Percentiles rank a stretch among this genome's conserved stretches.
Evolutionary conservation across 2,888 invertebrate genomes (phyloP).

Genomic region (Steinernema scapterisci): DNA sequence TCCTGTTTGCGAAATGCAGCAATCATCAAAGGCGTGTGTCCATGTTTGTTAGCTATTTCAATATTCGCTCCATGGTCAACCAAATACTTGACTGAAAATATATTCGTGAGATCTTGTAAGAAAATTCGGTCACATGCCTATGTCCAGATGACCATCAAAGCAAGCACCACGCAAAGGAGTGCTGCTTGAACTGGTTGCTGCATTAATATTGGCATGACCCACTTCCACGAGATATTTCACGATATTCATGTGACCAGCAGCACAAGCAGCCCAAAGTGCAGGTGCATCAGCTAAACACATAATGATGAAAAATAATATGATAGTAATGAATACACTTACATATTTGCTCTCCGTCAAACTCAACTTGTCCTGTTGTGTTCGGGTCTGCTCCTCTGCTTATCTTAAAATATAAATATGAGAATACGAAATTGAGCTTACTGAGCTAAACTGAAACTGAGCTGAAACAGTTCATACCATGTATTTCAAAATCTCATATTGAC

Average conservation of each 20-base stretch:
- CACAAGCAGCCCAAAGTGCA: conserved; percentile 95
- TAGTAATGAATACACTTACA: conserved; percentile 68
- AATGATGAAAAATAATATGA: background rate
- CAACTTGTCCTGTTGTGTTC: conserved; percentile 74
- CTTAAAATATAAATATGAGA: conserved; percentile 43
- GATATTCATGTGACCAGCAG: conserved; percentile 90
- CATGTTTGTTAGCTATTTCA: conserved; percentile 85
- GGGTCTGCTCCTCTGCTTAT: conserved; percentile 58
- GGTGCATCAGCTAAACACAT: conserved; percentile 82
- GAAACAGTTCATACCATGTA: conserved; percentile 1
- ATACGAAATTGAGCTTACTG: no score
- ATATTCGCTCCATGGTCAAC: conserved; percentile 91
- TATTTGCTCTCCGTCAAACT: conserved; percentile 95
- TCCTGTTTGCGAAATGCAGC: conserved; percentile 94
- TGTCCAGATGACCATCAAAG: conserved; percentile 92
- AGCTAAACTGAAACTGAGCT: no score
- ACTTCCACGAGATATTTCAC: conserved; percentile 89
- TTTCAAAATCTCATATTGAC: background rate
- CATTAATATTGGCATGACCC: conserved; percentile 83
- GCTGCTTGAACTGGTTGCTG: conserved; percentile 89
- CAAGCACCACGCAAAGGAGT: conserved; percentile 93
- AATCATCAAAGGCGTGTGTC: conserved; percentile 95
- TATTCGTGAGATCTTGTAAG: no score
- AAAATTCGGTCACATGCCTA: conserved; percentile 74
- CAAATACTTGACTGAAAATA: conserved; percentile 77